Percentiles rank a stretch among this genome's conserved stretches.
Evolutionary conservation across 53 echinoderm and acorn worm species (phyloP).

Genomic region (Henricia sp.): DNA sequence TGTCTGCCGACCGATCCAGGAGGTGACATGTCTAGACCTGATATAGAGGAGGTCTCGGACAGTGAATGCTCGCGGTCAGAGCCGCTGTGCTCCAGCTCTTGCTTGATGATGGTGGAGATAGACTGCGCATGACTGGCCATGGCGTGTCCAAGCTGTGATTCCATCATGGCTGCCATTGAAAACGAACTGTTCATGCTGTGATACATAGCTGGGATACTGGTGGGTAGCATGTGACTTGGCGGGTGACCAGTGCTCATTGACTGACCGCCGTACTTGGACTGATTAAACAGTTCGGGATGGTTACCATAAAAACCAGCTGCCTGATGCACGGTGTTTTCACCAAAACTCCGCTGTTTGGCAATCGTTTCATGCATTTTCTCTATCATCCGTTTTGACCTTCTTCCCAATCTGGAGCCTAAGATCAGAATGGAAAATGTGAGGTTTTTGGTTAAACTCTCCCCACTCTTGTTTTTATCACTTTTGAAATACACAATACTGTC

Average conservation of each 20-base stretch:
- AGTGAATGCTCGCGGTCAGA: conserved; percentile 77
- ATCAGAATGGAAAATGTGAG: conserved; percentile 3
- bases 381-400: conserved; percentile 98
- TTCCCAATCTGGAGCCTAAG: conserved; percentile 90
- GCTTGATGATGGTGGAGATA: conserved; percentile 94
- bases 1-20: conserved; percentile 75
- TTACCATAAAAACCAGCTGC: conserved; percentile 99
- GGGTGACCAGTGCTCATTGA: conserved; percentile 59
- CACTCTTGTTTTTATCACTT: too few species aligned
- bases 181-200: conserved; percentile 71
- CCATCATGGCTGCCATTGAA: conserved; percentile 75
- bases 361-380: conserved; percentile 99
- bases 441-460: too few species aligned
- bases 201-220: conserved; percentile 68
- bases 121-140: conserved; percentile 87
- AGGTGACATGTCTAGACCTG: conserved; percentile 73
- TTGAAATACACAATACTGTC: too few species aligned
- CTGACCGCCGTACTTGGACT: conserved; percentile 69
- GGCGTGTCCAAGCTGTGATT: conserved; percentile 55
- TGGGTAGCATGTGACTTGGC: conserved; percentile 54
- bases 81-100: conserved; percentile 84
- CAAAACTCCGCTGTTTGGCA: conserved; percentile 89
- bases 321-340: conserved; percentile 78
- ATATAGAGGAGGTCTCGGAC: conserved; percentile 79
- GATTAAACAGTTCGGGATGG: conserved; percentile 91